These are phyloP conservation scores for Wasmannia auropunctata DNA, from an alignment of 1,140 invertebrate genomes.

Conservation along the genomic window DNA sequence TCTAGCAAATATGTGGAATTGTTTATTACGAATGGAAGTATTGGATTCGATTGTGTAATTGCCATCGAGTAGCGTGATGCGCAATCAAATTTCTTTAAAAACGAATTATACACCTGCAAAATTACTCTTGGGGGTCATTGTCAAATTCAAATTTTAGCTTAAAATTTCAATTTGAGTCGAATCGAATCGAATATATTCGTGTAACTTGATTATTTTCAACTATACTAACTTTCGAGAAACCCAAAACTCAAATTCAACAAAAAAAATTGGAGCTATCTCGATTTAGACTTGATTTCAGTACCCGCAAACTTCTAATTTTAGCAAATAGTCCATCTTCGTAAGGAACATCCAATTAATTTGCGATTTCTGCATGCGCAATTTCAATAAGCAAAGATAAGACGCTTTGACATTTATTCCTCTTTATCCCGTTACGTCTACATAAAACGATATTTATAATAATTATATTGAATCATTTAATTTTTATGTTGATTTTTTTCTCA, in stretches of 20 bases:
- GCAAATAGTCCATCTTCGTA: neutral
- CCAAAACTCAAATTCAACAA: neutral
- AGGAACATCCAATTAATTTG: neutral
- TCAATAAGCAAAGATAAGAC: neutral
- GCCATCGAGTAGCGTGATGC: neutral
- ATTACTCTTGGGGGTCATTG: too few species aligned
- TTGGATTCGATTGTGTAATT: neutral
- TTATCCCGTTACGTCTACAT: neutral
- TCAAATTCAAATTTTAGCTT: neutral
- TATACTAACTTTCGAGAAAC: neutral
- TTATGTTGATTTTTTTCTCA: neutral
- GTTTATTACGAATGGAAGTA: neutral
- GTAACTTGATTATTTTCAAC: neutral
- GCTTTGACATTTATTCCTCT: neutral
- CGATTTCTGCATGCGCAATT: neutral
- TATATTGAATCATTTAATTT: neutral
- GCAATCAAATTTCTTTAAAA: neutral
- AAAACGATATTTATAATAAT: too few species aligned
- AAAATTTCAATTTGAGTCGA: neutral
- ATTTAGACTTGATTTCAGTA: neutral
- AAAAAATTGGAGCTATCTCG: neutral
- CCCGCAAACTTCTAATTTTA: conserved; percentile 5
- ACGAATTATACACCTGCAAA: too few species aligned
- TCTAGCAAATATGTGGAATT: conserved; percentile 27
- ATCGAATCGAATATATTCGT: neutral